A percentile compares a stretch with the other conserved stretches of the same genome.
These are phyloP conservation scores for Drosophila tristis DNA, from an alignment of 1,140 invertebrate genomes.

Conservation along the genomic window DNA sequence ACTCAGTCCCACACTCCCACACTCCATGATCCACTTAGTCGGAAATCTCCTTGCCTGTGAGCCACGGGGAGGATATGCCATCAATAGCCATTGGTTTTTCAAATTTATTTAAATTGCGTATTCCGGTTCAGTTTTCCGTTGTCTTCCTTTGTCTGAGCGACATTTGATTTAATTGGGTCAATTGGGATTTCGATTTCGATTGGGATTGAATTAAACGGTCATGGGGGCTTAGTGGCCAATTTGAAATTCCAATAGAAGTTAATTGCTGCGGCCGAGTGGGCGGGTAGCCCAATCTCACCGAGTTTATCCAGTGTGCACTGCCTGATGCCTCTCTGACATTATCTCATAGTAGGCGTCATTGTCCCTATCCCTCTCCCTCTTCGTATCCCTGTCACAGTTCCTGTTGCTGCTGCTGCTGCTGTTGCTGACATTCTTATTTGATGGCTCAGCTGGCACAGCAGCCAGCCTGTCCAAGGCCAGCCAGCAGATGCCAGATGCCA, in stretches of 20 bases:
- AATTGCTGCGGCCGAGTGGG: conserved; percentile 28
- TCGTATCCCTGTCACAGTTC: too few relatives aligned
- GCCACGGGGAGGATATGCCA: conserved; percentile 6
- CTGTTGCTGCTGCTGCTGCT: conserved; percentile 8
- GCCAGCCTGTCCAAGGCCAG: conserved; percentile 58
- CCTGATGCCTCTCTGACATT: conserved; percentile 53
- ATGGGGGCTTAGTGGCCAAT: conserved; percentile 19
- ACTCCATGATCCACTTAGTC: conserved; percentile 38
- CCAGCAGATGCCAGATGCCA: conserved; percentile 31
- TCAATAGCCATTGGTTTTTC: conserved; percentile 43
- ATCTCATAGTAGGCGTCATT: conserved; percentile 36
- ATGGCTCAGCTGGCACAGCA: conserved; percentile 49
- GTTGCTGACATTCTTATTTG: conserved; percentile 52
- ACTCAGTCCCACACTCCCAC: conserved; percentile 28
- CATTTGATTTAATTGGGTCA: conserved; percentile 64
- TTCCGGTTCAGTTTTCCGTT: conserved; percentile 16
- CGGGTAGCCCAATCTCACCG: too few relatives aligned
- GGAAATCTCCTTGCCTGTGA: conserved; percentile 17
- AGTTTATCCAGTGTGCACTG: conserved; percentile 29
- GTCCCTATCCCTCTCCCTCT: too few relatives aligned
- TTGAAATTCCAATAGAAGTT: conserved; percentile 33
- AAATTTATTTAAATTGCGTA: conserved; percentile 53
- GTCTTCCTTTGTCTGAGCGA: conserved; percentile 3
- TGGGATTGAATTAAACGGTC: conserved; percentile 37
- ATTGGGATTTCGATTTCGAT: conserved; percentile 29